These are phyloP conservation scores for Bruchidius siliquastri DNA, from an alignment of 2,888 invertebrate species.

Conservation along the genomic window DNA sequence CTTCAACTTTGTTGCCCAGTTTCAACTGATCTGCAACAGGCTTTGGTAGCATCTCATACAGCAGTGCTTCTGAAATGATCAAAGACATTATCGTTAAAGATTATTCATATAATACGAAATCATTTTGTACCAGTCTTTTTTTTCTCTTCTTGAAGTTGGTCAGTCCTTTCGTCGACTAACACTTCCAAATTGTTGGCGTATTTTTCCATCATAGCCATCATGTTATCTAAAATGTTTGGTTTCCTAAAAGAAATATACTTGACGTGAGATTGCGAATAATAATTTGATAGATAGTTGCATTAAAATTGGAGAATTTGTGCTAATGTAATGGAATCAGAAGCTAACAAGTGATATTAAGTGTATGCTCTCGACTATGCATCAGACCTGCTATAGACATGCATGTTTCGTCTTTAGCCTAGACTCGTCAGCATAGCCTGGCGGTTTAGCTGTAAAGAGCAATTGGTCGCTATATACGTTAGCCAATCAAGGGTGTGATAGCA, in stretches of 20 bases:
- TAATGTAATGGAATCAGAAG: no score
- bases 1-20: slow-evolving; percentile 82
- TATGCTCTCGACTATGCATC: no score
- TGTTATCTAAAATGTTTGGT: slow-evolving; percentile 94
- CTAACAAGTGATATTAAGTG: no score
- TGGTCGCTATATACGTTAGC: no score
- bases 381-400: no score
- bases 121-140: slow-evolving; percentile 75
- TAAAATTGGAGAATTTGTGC: no score
- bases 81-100: not conserved
- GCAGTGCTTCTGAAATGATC: slow-evolving; percentile 62
- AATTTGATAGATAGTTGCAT: slow-evolving; percentile 2
- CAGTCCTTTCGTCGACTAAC: slow-evolving; percentile 88
- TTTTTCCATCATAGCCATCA: slow-evolving; percentile 98
- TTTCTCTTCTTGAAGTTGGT: slow-evolving; percentile 91
- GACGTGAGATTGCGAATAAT: slow-evolving; percentile 1
- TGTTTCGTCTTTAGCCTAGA: no score
- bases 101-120: not conserved
- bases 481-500: no score
- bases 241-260: slow-evolving; percentile 57
- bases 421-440: no score
- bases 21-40: slow-evolving; percentile 92
- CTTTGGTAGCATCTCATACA: slow-evolving; percentile 83
- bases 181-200: slow-evolving; percentile 93
- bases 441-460: no score